phyloP scores from a whole-genome alignment of 2,888 invertebrate genomes.

The Ceraclea dissimilis region DNA sequence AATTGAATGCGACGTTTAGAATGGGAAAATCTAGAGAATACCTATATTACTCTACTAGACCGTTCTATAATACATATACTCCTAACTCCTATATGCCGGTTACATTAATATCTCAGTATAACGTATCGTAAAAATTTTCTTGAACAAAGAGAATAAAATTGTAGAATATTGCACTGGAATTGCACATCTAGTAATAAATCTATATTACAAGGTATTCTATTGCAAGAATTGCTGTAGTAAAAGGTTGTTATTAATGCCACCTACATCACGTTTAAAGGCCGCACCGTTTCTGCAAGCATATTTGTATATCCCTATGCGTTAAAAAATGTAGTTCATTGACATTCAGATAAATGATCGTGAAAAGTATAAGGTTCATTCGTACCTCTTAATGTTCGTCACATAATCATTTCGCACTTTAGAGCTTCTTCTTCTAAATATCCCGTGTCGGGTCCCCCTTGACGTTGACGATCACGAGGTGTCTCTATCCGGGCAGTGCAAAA shows the following conservation, averaged over 20 bases:
- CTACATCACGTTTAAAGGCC: not conserved
- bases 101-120: not conserved
- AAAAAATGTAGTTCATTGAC: too few relatives aligned
- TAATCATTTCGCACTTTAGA: too few relatives aligned
- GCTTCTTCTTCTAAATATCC: too few relatives aligned
- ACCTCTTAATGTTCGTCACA: too few relatives aligned
- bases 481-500: too few relatives aligned
- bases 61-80: not conserved
- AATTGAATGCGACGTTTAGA: not conserved
- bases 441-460: too few relatives aligned
- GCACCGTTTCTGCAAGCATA: not conserved
- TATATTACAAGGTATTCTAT: slow-evolving; percentile 1
- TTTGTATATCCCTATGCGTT: too few relatives aligned
- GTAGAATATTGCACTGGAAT: not conserved
- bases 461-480: too few relatives aligned
- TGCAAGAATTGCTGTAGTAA: slow-evolving; percentile 9
- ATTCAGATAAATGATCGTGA: too few relatives aligned
- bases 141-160: not conserved
- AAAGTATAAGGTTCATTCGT: too few relatives aligned
- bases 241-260: slow-evolving; percentile 12
- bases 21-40: not conserved
- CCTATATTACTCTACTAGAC: not conserved
- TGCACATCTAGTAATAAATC: not conserved
- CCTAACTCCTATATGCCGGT: not conserved
- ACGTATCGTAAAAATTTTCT: not conserved